A percentile compares a stretch with the other conserved stretches of the same genome.
phyloP scores from a whole-genome alignment of 2,888 invertebrate species.

The Amorpha juglandis region DNA sequence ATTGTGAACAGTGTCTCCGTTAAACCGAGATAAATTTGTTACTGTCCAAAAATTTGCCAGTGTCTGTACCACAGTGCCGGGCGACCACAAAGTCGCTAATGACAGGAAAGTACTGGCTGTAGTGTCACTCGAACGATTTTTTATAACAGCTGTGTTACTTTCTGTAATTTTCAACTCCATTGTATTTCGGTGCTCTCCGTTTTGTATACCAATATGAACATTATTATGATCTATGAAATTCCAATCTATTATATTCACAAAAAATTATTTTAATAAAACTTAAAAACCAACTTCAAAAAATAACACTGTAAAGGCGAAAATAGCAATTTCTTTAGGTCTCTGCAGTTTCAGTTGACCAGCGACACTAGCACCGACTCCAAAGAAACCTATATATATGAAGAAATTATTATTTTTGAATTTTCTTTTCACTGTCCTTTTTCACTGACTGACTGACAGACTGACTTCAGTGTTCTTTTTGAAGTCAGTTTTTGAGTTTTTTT shows the following conservation, averaged over 20 bases:
- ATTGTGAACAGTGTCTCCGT: conserved; percentile 58
- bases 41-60: conserved; percentile 61
- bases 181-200: conserved; percentile 42
- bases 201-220: conserved; percentile 35
- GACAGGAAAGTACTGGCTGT: conserved; percentile 69
- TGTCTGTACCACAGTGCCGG: conserved; percentile 51
- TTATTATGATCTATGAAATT: conserved; percentile 33
- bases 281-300: no score
- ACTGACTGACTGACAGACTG: no score
- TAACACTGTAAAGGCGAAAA: no score
- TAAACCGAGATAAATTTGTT: conserved; percentile 63
- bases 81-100: conserved; percentile 71
- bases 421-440: no score
- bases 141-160: conserved; percentile 50
- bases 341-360: no score
- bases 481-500: no score
- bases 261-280: no score
- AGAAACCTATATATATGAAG: no score
- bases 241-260: conserved; percentile 32
- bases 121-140: conserved; percentile 56
- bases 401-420: no score
- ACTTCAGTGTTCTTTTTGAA: no score
- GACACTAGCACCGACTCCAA: no score
- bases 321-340: no score
- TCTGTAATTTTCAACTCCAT: conserved; percentile 42